These are phyloP conservation scores for Onthophagus taurus DNA, from an alignment of 1,140 invertebrate genomes.

Conservation along the genomic window DNA sequence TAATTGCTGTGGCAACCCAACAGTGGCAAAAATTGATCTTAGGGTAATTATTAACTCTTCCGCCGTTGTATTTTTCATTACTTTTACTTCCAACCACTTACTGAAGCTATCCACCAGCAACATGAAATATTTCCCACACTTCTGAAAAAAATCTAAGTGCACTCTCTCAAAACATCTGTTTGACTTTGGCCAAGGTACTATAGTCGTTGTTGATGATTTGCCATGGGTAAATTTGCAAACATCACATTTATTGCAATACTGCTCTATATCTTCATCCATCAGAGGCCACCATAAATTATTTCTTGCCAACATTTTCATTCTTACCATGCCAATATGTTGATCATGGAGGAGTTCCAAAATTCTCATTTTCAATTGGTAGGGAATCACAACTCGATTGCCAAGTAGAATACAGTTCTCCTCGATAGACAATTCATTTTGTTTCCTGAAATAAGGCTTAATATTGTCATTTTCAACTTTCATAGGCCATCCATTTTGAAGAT, in stretches of 20 bases:
- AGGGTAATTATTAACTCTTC: not conserved
- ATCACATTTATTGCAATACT: conserved; percentile 10
- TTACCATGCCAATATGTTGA: conserved; percentile 21
- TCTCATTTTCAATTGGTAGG: conserved; percentile 11
- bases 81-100: conserved; percentile 7
- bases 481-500: too few species aligned
- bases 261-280: conserved; percentile 22
- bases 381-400: conserved; percentile 19
- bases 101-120: conserved; percentile 6
- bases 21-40: not conserved
- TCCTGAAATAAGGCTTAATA: conserved; percentile 12
- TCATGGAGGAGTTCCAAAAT: conserved; percentile 20
- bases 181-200: conserved; percentile 10
- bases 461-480: too few species aligned
- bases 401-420: conserved; percentile 16
- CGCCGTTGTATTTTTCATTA: conserved; percentile 7
- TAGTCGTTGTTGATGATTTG: not conserved
- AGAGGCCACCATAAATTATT: conserved; percentile 21
- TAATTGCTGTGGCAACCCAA: conserved; percentile 2
- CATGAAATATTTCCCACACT: conserved; percentile 1
- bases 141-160: conserved; percentile 12
- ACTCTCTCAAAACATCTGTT: conserved; percentile 3
- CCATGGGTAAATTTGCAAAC: conserved; percentile 9
- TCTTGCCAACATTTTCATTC: conserved; percentile 21
- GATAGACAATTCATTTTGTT: conserved; percentile 9